Evolutionary conservation across 2,888 invertebrate species (phyloP).

Genomic region (Aproaerema taeniolella): DNA sequence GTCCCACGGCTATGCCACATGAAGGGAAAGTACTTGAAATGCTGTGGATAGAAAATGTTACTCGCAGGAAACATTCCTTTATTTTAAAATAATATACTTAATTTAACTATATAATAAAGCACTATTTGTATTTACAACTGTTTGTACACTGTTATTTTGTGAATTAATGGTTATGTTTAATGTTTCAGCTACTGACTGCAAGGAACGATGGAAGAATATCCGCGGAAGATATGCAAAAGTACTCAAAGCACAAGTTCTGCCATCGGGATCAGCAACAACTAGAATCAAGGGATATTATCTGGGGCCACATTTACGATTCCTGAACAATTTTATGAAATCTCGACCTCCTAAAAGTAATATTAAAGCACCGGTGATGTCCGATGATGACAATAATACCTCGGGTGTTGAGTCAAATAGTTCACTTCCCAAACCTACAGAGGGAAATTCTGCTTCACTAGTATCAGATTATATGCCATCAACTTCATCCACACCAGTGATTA

Average conservation of each 20-base stretch:
- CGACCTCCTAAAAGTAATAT: slow-evolving; percentile 18
- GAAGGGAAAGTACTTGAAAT: no score
- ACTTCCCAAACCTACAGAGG: slow-evolving; percentile 11
- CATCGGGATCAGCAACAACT: slow-evolving; percentile 17
- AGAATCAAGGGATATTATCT: slow-evolving; percentile 16
- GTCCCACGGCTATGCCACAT: no score
- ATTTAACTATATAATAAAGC: no score
- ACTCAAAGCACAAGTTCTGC: slow-evolving; percentile 15
- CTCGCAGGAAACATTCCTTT: no score
- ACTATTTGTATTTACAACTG: no score
- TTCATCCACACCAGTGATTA: slow-evolving; percentile 8
- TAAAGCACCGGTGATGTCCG: slow-evolving; percentile 12
- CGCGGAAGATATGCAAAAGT: slow-evolving; percentile 15
- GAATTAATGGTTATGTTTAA: no score
- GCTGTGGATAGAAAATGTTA: no score
- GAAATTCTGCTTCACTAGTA: slow-evolving; percentile 14
- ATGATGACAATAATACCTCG: slow-evolving; percentile 16
- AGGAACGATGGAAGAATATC: slow-evolving; percentile 20
- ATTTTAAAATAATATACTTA: no score
- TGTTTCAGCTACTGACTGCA: slow-evolving; percentile 19
- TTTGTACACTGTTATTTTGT: no score
- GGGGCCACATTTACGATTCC: slow-evolving; percentile 17
- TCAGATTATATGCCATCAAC: slow-evolving; percentile 13
- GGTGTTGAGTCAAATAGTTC: slow-evolving; percentile 15
- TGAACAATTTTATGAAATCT: slow-evolving; percentile 18